A percentile compares a stretch with the other conserved stretches of the same genome.
These are phyloP conservation scores for Pandemis corylana DNA, from an alignment of 2,888 invertebrate genomes.

Conservation along the genomic window DNA sequence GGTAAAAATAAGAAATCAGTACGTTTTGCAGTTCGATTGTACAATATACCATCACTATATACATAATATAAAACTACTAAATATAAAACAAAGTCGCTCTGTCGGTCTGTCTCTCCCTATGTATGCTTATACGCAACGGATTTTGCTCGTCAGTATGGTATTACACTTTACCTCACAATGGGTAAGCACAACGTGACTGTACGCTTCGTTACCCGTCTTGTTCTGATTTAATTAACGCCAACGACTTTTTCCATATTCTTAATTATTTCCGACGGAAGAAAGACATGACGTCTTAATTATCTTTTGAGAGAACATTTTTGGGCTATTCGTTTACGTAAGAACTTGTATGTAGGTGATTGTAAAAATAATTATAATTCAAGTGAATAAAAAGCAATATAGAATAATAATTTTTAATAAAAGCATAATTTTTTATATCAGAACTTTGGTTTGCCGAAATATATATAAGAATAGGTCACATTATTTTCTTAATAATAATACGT, in stretches of 20 bases:
- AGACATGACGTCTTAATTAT: constrained; percentile 37
- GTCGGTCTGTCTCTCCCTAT: too few relatives aligned
- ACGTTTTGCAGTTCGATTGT: too few relatives aligned
- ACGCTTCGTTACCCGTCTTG: constrained; percentile 69
- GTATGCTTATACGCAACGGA: too few relatives aligned
- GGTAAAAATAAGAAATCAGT: too few relatives aligned
- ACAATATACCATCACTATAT: too few relatives aligned
- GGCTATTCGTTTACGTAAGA: constrained; percentile 19
- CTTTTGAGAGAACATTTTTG: constrained; percentile 26
- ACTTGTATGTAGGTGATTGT: not conserved
- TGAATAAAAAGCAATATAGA: too few relatives aligned
- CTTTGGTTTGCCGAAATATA: too few relatives aligned
- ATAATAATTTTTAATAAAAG: too few relatives aligned
- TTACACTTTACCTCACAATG: constrained; percentile 42
- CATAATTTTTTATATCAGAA: too few relatives aligned
- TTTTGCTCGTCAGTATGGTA: not conserved
- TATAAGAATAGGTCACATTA: not conserved
- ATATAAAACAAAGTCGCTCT: too few relatives aligned
- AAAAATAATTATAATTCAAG: not conserved
- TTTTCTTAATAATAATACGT: not conserved
- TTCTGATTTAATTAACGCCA: constrained; percentile 75
- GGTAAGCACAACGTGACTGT: constrained; percentile 58
- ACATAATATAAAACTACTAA: too few relatives aligned
- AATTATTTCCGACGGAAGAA: constrained; percentile 74
- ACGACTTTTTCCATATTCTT: constrained; percentile 66